Base-by-base conservation (phyloP, 2,113 vertebrate species). In the Amia ocellicauda region DNA sequence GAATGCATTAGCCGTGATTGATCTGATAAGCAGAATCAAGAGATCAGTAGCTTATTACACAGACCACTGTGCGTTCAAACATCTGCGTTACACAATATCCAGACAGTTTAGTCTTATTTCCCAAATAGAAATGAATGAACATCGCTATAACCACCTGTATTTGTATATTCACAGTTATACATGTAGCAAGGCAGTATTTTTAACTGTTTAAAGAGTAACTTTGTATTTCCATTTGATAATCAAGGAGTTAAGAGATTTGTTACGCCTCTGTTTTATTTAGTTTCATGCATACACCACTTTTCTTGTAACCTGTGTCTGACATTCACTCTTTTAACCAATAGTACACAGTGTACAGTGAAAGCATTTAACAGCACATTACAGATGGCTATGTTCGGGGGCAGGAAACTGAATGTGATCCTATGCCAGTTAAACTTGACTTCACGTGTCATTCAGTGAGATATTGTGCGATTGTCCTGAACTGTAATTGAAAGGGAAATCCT, bases 401-500 rank as follows among this genome's bases (percentile, higher is more conserved):
- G 28, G 54, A 26, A 65, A 26, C 55, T 2, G 31, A 36, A 5
- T 36, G 31, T 7, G 31, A 36, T 36, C 31, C 31, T 40, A 58
- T 65, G 63, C 63, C 36, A 65, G 50, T 50, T 27, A 58, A 50
- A 36, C 45, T 29, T 47, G 28, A 23, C 27, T 20, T 41, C 70
- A 53, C n/a, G n/a, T 59, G 67, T 64, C 62, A 79, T 84, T 78
- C 80, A 70, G 78, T 76, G 52, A 64, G 74, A 69, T 36, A 36
- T 11, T 36, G 31, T 36, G 31, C 5, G 31, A 36, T 11, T 36
- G 11, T 36, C n/a, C 31, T 36, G 31, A 36, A 36, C 61, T 29
- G 69, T 45, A 53, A n/a, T 43, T 80, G 83, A 85, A 64, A 70
- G 85, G 81, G 85, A 86, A 84, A 83, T 85, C 81, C 81, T 80